Base-by-base conservation (phyloP, 1,140 invertebrate genomes). In the Diorhabda carinulata region DNA sequence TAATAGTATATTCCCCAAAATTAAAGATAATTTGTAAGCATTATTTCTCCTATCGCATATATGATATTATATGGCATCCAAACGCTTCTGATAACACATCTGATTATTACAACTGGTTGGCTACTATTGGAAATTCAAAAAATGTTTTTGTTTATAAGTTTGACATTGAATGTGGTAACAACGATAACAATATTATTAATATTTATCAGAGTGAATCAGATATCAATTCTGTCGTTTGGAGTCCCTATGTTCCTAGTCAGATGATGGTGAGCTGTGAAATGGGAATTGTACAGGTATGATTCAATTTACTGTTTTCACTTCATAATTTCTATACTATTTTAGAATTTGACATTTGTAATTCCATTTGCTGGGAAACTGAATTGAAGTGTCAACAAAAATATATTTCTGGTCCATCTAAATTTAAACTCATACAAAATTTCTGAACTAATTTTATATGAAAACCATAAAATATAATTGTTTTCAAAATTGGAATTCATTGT, bases 261-360 rank as follows among this genome's bases (percentile, higher is more conserved):
- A 80, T 94, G n/a, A 80, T 90, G 5, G 88, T 91, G 7, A 86
- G 86, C 4, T 89, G 89, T 41, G 89, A 88, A 73, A 91, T 92
- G 79, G 80, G 82, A 9, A 87, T 86, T 57, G 87, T 87, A 61
- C 85, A 88, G 81, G 91, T 92, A 82, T 81, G 76, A 25, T 25
- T 25, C 25, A 25, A 25, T 25, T 25, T 25, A 25, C 25, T 1
- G 25, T 25, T 25, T 25, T 25, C 25, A 25, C 25, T 25, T 25
- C 25, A 25, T 25, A 25, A 25, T 25, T 25, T 25, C 25, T 25
- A 25, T 25, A 25, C 25, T 25, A 25, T 25, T 25, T 25, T 25
- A 25, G 25, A 25, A 25, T 25, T 25, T 25, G 25, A 25, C 25
- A 25, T 25, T 25, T 25, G 25, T 25, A 25, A 25, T 25, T 25